These are phyloP conservation scores for Paraescarpia echinospica DNA, from an alignment of 1,140 invertebrate genomes.

Conservation along the genomic window DNA sequence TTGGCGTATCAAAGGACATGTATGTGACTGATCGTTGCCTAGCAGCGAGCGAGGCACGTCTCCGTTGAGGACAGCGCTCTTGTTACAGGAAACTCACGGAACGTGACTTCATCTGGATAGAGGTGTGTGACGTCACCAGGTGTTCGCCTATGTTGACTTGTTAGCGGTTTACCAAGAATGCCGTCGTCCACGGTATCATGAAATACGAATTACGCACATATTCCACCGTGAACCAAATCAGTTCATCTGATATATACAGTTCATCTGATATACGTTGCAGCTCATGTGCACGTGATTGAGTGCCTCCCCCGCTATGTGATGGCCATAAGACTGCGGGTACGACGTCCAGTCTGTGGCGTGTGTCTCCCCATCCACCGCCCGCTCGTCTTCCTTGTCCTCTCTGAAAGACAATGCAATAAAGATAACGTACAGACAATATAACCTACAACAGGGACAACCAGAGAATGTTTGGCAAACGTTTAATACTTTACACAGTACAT, in stretches of 20 bases:
- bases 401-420: not conserved
- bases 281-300: too few relatives aligned
- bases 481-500: too few relatives aligned
- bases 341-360: not conserved
- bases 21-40: not conserved
- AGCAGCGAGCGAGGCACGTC: not conserved
- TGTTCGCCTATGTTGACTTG: not conserved
- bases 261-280: not conserved
- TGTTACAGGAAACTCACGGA: not conserved
- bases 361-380: not conserved
- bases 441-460: not conserved
- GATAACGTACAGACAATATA: not conserved
- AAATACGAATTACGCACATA: not conserved
- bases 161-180: not conserved
- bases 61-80: not conserved
- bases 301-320: not conserved
- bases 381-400: not conserved
- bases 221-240: not conserved
- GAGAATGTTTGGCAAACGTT: not conserved
- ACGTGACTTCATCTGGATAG: not conserved
- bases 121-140: not conserved
- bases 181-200: not conserved
- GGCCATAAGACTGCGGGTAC: not conserved
- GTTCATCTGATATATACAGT: not conserved
- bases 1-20: not conserved